Conservation (phyloP, 2,888 invertebrate genomes). For the Digitonthophagus gazella region DNA sequence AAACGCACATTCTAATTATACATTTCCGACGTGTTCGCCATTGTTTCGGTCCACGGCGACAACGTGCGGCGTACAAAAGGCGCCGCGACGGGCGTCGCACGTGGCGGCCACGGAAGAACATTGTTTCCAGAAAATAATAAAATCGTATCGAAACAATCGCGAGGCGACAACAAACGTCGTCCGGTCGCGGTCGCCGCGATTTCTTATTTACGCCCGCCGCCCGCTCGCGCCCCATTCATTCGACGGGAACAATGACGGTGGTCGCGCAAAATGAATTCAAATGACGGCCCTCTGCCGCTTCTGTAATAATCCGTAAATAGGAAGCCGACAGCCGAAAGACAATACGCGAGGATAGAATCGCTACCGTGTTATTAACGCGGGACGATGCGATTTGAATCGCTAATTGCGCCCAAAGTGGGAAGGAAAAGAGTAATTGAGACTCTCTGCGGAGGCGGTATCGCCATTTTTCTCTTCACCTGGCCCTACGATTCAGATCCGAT, state of each 20-base stretch:
- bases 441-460: too few relatives aligned
- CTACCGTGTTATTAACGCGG: too few relatives aligned
- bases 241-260: conserved; percentile 40
- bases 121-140: conserved; percentile 27
- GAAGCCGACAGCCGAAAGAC: conserved; percentile 33
- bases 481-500: too few relatives aligned
- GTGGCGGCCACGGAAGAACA: conserved; percentile 21
- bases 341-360: conserved; percentile 31
- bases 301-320: conserved; percentile 44
- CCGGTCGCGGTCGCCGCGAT: conserved; percentile 31
- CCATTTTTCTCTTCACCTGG: too few relatives aligned
- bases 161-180: neutral
- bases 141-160: conserved; percentile 23
- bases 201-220: conserved; percentile 32
- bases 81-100: conserved; percentile 18
- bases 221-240: conserved; percentile 40
- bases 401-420: too few relatives aligned
- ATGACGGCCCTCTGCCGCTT: conserved; percentile 41
- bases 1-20: neutral
- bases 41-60: neutral
- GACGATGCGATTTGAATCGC: too few relatives aligned
- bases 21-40: neutral
- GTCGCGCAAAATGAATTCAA: conserved; percentile 38
- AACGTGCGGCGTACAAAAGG: conserved; percentile 12
- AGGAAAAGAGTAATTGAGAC: too few relatives aligned